Evolutionary conservation across 2,113 vertebrate genomes (phyloP), one percentile per base, ranked within the genome.

Genomic region (Paracanthobrama guichenoti): DNA sequence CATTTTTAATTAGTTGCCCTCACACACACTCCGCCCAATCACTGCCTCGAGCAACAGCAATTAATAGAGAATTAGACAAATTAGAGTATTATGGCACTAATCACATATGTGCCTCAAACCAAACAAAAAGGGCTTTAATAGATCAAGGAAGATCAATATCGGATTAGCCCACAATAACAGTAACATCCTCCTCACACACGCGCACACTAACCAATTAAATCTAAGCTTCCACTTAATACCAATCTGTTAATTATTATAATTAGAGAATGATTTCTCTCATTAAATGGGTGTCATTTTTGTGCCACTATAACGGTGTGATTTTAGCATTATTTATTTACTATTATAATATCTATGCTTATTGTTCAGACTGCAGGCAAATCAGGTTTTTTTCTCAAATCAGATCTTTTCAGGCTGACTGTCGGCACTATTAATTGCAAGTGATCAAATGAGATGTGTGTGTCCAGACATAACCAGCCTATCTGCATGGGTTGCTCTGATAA

Each of bases 1-100:
- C 85, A 86, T 80, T 85, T 90, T 91, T 92, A 92, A 91, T 91
- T 89, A 88, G 87, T 87, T 85, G 73, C 86, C 71, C 81, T 88
- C 86, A 87, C 86, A 85, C 48, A 20, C 55, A 62, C 18, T 44
- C n/a, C 6, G 42, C 18, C 8, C 7, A 35, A 48, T 8, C 28
- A 53, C 26, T 18, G 39, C 53, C 85, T 62, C 0, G 18, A 72
- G 74, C 31, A 44, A 46, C n/a, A 62, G 39, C 78, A 69, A 83
- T 75, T 84, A 80, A 53, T 46, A 39, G 26, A 42, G 74, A 86
- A 84, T 75, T 28, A 46, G n/a, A 46, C 10, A 44, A 78, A 48
- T 84, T 79, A 84, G 50, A 85, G 67, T 46, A 64, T 16, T 78
- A 59, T 71, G 39, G 26, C 50, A 28, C 74, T 83, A 50, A 75